Base-by-base conservation (phyloP, 2,797 vertebrate species). In the Euphonia xanthogaster region DNA sequence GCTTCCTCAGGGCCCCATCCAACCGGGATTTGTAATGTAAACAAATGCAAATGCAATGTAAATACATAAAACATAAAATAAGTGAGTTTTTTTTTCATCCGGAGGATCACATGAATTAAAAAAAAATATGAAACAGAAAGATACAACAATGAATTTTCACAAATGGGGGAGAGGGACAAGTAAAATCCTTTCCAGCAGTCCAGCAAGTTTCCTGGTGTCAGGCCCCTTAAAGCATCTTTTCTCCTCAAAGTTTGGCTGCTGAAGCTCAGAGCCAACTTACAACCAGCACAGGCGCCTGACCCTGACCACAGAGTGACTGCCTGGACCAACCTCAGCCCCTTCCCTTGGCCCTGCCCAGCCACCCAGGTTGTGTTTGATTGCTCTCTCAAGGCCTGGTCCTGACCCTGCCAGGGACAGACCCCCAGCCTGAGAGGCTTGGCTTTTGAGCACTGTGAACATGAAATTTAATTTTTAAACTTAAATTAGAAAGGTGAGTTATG, bases 301-400 rank as follows among this genome's bases (percentile, higher is more conserved):
- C 42, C 28, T 60, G 33, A 60, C 8, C 35, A 12, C 51, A 60
- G 35, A 24, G 4, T 10, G 25, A n/a, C 12, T n/a, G 44, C 16
- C 30, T 12, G 17, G 40, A 24, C 20, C 37, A 74, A 0, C 1
- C 9, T 24, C n/a, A 68, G 53, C 14, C 10, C 1, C 0, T 40
- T 55, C 11, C 15, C 35, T 14, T 3, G 13, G 21, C 11, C 10
- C 30, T 65, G 30, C 16, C 27, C 44, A 47, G 19, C 6, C 58
- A 55, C 3, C 9, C 7, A 0, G 25, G 16, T 0, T 75, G 30
- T 21, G 19, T 28, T n/a, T 24, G 44, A 17, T 24, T 45, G 13
- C 8, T 28, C 35, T n/a, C 16, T 23, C 15, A 7, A 28, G 6
- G 2, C 7, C 3, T 25, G 40, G 21, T 42, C 27, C 42, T 71